Evolutionary conservation across 2,888 invertebrate species (phyloP), one percentile per base, ranked within the genome.

Genomic region (Mantis religiosa): DNA sequence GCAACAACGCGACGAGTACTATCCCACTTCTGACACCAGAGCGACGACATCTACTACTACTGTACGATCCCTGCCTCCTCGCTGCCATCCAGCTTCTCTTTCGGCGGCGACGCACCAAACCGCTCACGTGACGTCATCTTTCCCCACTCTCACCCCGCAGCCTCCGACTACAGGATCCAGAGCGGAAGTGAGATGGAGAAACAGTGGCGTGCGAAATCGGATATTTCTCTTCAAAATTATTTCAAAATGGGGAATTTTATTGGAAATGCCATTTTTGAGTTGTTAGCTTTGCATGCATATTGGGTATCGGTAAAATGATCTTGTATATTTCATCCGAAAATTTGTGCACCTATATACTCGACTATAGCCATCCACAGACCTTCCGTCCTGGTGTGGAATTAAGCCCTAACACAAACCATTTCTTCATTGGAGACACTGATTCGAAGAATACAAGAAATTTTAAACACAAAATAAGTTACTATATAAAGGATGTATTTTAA

Each of bases 131-230:
- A 84, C 88, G 88, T 84, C 88, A 82, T 28, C 54, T 83, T 28
- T 27, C 83, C 83, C 83, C 54, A 3, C 54, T 34, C 84, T 20
- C 41, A 12, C 41, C 41, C 87, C 87, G 20, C 88, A 84, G 88
- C 88, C 85, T 85, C 88, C 84, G 34, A 85, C 88, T 34, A 88
- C 87, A 82, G 87, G 87, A 87, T 28, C 87, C 82, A 8, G 14
- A 71, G 54, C 54, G 15, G 54, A 71, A 71, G 54, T 2, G 54
- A 71, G 54, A 71, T 71, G 54, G 54, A 41, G 54, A 71, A 71
- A 71, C 54, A 71, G 54, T 71, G 54, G 54, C 54, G 54, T 71
- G 54, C 54, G 54, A 71, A 71, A 71, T 71, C 54, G 54, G 54
- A 71, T 71, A 71, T 71, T 71, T 71, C 54, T 71, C 54, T 20